Evolutionary conservation across 2,888 invertebrate species (phyloP), one percentile per base, ranked within the genome.

Genomic region (Gonocerus acuteangulatus): DNA sequence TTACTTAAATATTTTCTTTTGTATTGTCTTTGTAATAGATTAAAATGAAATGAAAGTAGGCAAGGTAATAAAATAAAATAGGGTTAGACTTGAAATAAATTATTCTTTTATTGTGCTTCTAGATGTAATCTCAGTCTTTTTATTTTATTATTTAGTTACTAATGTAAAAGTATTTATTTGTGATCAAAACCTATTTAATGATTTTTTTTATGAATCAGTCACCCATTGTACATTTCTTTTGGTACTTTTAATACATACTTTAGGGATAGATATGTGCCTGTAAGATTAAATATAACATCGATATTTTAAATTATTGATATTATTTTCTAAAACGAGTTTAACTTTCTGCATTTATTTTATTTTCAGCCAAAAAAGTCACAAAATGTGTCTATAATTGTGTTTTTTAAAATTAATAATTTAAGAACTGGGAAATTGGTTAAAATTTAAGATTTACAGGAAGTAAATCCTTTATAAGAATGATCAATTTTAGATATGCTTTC

Each of bases 251-350:
- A 42, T 36, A 42, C 21, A 52, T 22, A 39, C 1, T 39, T 52
- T 52, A 42, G 36, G 42, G 52, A 52, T 52, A 52, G 52, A 39
- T 22, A 52, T 52, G 52, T 52, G 52, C 52, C 52, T 52, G 39
- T 52, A 52, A 52, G 15, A 11, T 47, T 47, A 47, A 47, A 36
- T 36, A 15, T 52, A 19, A 52, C 52, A 52, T 36, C 52, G 39
- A 52, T 34, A 52, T 18, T 42, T 51, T 32, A n/a, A 39, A 39
- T 39, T 9, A 11, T n/a, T 39, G 4, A 39, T 39, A 9, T 39
- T 39, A n/a, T 39, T 27, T 27, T 27, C 27, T 27, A 27, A 27
- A 6, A 27, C 27, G 9, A 27, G 27, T 27, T 9, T 27, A 27
- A 27, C 9, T 27, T 27, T 9, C 27, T 27, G 4, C n/a, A n/a